Evolutionary conservation across 2,888 invertebrate species (phyloP).

Genomic region (Steinernema hermaphroditum): DNA sequence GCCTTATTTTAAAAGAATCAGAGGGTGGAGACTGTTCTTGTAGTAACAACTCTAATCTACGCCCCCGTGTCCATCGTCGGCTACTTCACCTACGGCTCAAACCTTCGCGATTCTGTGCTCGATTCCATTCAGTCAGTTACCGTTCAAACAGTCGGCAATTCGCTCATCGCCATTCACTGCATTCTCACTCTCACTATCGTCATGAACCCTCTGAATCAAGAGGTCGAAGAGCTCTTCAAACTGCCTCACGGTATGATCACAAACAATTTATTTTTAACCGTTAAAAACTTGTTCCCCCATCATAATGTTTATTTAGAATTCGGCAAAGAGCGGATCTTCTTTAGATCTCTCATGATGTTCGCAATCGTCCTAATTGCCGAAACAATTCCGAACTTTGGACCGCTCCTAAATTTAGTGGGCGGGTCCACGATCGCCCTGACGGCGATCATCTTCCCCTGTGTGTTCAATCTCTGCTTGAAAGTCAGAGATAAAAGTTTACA

Average conservation of each 20-base stretch:
- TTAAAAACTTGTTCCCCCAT: no score
- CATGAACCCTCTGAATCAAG: conserved; percentile 64
- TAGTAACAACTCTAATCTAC: conserved; percentile 41
- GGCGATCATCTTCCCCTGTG: conserved; percentile 51
- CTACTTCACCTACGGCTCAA: conserved; percentile 47
- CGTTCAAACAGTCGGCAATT: conserved; percentile 50
- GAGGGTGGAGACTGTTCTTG: neutral
- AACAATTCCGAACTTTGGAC: conserved; percentile 47
- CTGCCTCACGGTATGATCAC: conserved; percentile 50
- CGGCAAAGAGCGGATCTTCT: conserved; percentile 44
- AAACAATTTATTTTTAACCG: neutral
- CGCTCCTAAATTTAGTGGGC: conserved; percentile 49
- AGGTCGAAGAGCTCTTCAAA: conserved; percentile 60
- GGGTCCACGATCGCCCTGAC: conserved; percentile 51
- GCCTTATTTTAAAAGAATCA: neutral
- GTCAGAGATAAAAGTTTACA: conserved; percentile 41
- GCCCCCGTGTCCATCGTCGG: conserved; percentile 45
- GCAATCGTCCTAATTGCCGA: conserved; percentile 42
- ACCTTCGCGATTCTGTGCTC: conserved; percentile 46
- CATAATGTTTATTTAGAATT: conserved; percentile 41
- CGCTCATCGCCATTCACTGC: conserved; percentile 66
- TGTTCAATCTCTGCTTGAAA: conserved; percentile 51
- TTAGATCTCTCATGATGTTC: conserved; percentile 41
- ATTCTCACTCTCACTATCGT: conserved; percentile 62
- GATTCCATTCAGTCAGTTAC: conserved; percentile 41